Conservation (phyloP, 2,888 invertebrate species). For the Drosophila falleni region DNA sequence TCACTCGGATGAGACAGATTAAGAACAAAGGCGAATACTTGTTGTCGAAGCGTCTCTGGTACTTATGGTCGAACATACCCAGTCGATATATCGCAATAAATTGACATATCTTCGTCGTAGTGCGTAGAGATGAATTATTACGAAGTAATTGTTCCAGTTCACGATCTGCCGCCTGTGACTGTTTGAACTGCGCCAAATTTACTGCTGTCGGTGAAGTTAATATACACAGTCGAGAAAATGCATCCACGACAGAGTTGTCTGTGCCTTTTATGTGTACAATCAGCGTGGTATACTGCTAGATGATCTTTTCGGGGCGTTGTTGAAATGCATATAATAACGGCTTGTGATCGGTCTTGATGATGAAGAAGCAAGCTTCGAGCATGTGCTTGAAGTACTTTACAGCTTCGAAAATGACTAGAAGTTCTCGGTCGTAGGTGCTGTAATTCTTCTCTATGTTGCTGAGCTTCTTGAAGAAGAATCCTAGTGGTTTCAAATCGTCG, state of each 20-base stretch:
- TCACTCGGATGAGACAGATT: slow-evolving; percentile 4
- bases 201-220: neutral
- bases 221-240: neutral
- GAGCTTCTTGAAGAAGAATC: slow-evolving; percentile 6
- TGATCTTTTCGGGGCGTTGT: neutral
- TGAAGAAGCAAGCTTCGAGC: slow-evolving; percentile 2
- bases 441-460: neutral
- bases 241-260: neutral
- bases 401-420: slow-evolving; percentile 6
- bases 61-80: neutral
- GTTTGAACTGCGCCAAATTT: slow-evolving; percentile 1
- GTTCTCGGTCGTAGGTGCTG: slow-evolving; percentile 19
- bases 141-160: neutral
- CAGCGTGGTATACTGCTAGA: too few relatives aligned
- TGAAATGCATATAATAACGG: neutral
- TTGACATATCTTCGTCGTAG: neutral
- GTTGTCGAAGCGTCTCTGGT: neutral
- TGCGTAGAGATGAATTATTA: neutral
- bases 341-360: slow-evolving; percentile 7
- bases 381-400: slow-evolving; percentile 18
- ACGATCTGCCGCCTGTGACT: slow-evolving; percentile 9
- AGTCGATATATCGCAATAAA: slow-evolving; percentile 4
- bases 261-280: too few relatives aligned
- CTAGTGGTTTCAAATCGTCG: neutral
- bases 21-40: neutral